Percentiles rank a stretch among this genome's conserved stretches.
Conservation (phyloP, 35 echinoderm and acorn worm species). For the Hemicentrotus pulcherrimus region DNA sequence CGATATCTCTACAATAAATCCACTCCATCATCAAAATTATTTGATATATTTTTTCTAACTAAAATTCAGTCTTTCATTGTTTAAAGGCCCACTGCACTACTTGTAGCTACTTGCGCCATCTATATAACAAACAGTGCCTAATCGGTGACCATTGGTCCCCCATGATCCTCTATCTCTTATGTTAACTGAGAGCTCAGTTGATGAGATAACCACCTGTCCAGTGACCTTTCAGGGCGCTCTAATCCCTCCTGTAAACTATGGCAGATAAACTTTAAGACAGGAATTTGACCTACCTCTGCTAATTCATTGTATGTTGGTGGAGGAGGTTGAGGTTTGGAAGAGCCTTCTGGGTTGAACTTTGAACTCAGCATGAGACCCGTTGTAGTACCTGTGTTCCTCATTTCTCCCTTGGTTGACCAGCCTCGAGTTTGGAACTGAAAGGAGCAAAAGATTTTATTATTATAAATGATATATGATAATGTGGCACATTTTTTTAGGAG, state of each 20-base stretch:
- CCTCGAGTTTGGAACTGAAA: conserved; percentile 89
- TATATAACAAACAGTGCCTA: too few species aligned
- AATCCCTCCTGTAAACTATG: too few species aligned
- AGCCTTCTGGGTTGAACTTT: conserved; percentile 35
- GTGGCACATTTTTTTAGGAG: not conserved
- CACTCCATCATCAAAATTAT: not conserved
- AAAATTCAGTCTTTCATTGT: too few species aligned
- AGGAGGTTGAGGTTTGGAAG: conserved; percentile 63
- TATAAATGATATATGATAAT: not conserved
- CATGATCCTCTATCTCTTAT: too few species aligned
- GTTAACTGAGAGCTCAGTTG: too few species aligned
- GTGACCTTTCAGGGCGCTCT: too few species aligned
- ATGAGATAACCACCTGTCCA: too few species aligned
- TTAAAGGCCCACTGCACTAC: too few species aligned
- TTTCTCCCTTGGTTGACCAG: conserved; percentile 59
- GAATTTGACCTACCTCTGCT: conserved; percentile 62
- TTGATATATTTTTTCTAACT: not conserved
- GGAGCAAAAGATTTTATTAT: not conserved
- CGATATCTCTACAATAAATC: not conserved
- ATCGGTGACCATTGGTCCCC: too few species aligned
- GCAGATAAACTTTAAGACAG: too few species aligned
- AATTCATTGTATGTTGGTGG: conserved; percentile 73
- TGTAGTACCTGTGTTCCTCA: conserved; percentile 65
- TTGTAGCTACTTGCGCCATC: too few species aligned
- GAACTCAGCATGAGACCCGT: conserved; percentile 83